These are phyloP conservation scores for Rhamphomyia laevipes DNA, from an alignment of 2,888 invertebrate genomes.

Conservation along the genomic window DNA sequence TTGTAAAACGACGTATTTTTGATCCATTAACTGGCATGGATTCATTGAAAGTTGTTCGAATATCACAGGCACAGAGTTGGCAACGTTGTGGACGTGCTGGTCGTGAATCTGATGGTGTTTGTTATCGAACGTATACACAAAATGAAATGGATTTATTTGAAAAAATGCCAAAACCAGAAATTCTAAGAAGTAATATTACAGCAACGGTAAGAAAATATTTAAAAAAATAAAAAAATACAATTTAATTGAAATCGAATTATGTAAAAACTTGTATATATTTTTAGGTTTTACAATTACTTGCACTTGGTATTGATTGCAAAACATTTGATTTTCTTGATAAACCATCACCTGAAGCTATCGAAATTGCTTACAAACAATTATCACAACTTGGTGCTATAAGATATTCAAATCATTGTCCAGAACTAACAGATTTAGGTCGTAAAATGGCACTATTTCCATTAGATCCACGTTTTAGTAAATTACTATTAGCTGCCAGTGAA, in stretches of 20 bases:
- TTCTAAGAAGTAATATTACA: slow-evolving; percentile 54
- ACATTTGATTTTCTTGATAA: slow-evolving; percentile 86
- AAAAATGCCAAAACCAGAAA: slow-evolving; percentile 73
- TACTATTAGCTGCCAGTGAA: slow-evolving; percentile 63
- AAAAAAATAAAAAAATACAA: neutral
- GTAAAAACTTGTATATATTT: slow-evolving; percentile 25
- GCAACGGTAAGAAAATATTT: slow-evolving; percentile 21
- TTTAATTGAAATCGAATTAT: neutral
- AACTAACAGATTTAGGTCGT: slow-evolving; percentile 66
- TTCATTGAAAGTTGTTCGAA: slow-evolving; percentile 62
- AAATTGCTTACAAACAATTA: slow-evolving; percentile 51
- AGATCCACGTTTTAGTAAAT: slow-evolving; percentile 79
- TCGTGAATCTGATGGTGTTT: slow-evolving; percentile 70
- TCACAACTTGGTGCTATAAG: slow-evolving; percentile 62
- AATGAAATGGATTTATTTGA: slow-evolving; percentile 60
- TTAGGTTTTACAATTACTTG: slow-evolving; percentile 70
- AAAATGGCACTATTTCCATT: slow-evolving; percentile 86
- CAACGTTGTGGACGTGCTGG: slow-evolving; percentile 90
- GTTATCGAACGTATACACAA: slow-evolving; percentile 79
- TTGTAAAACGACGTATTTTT: slow-evolving; percentile 80
- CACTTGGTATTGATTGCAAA: slow-evolving; percentile 68
- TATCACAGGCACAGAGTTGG: slow-evolving; percentile 87
- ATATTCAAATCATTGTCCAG: slow-evolving; percentile 39
- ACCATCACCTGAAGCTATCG: slow-evolving; percentile 61
- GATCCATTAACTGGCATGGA: slow-evolving; percentile 75